Conservation (phyloP, 2,113 vertebrate species). For the Nesoenas mayeri region DNA sequence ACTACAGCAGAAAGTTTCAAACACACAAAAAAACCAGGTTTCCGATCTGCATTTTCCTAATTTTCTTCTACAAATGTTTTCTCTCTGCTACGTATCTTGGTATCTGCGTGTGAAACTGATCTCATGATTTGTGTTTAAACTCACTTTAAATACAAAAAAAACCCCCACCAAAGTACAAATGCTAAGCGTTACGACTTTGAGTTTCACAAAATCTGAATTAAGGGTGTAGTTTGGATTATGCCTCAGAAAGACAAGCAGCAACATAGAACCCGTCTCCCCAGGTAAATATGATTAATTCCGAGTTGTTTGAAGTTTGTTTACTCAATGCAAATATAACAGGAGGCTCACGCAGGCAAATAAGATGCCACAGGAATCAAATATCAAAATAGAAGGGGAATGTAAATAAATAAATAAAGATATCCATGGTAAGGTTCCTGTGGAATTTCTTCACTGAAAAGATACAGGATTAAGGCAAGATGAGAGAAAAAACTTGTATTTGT, state of each 20-base stretch:
- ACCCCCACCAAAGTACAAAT: neutral
- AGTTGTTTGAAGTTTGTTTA: conserved; percentile 43
- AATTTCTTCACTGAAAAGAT: neutral
- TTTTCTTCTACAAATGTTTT: neutral
- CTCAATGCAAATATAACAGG: neutral
- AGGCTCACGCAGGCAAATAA: neutral
- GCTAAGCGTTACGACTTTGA: neutral
- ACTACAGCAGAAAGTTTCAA: neutral
- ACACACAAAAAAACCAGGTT: neutral
- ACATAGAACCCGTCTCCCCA: conserved; percentile 16
- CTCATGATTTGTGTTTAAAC: neutral
- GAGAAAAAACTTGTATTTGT: fast-evolving
- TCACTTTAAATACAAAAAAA: neutral
- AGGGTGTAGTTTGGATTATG: conserved; percentile 16
- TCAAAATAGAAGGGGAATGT: neutral
- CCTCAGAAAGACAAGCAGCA: neutral
- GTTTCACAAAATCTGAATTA: conserved; percentile 20
- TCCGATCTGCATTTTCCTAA: neutral
- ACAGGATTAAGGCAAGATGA: neutral
- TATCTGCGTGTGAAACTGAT: neutral
- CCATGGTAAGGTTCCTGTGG: neutral
- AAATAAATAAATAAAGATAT: neutral
- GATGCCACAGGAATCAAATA: neutral
- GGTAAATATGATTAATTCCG: conserved; percentile 35
- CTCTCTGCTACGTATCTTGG: no score